These are phyloP conservation scores for Polymixis lichenea DNA, from an alignment of 2,888 invertebrate genomes.

Conservation along the genomic window DNA sequence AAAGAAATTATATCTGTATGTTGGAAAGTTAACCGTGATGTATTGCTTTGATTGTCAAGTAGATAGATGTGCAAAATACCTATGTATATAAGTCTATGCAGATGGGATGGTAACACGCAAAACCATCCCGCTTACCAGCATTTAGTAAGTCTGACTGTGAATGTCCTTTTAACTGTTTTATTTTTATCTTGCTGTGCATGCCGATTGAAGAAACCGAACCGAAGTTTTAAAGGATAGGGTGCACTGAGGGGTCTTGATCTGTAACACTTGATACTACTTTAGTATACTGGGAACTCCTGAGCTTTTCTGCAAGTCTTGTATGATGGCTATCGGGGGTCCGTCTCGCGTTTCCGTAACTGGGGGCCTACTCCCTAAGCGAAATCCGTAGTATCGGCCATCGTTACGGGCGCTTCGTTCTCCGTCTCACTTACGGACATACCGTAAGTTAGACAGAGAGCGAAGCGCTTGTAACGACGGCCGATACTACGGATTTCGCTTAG, in stretches of 20 bases:
- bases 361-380: too few species aligned
- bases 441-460: too few species aligned
- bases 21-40: constrained; percentile 6
- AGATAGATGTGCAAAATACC: too few species aligned
- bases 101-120: constrained; percentile 13
- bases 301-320: not conserved
- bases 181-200: not conserved
- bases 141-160: constrained; percentile 3
- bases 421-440: too few species aligned
- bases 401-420: too few species aligned
- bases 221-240: not conserved
- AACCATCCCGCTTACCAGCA: not conserved
- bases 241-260: too few species aligned
- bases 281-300: not conserved
- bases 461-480: too few species aligned
- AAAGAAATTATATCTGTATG: not conserved
- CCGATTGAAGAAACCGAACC: too few species aligned
- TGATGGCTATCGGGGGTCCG: not conserved
- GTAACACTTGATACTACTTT: not conserved
- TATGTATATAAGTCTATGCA: constrained; percentile 9
- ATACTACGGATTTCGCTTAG: too few species aligned
- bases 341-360: not conserved
- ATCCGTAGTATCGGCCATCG: too few species aligned
- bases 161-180: not conserved
- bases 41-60: constrained; percentile 9